Conservation (phyloP, 2,888 invertebrate species). For the Pecten maximus region DNA sequence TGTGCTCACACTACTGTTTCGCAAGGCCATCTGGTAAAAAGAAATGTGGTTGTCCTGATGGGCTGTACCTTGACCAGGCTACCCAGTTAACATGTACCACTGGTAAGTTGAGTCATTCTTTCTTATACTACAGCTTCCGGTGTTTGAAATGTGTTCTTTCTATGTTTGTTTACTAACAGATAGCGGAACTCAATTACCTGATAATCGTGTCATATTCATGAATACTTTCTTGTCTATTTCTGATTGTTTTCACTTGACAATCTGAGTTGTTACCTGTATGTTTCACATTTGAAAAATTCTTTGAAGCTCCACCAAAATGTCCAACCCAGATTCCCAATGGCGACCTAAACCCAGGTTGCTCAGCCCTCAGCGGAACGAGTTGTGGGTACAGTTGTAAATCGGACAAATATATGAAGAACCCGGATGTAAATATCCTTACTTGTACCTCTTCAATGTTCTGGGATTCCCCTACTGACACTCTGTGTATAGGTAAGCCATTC, state of each 20-base stretch:
- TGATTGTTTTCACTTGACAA: no score
- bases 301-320: neutral
- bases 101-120: neutral
- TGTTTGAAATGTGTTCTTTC: no score
- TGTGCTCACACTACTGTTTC: neutral
- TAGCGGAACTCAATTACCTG: no score
- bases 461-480: neutral
- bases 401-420: neutral
- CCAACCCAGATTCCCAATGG: neutral
- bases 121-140: no score
- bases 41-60: neutral
- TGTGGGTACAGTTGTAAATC: neutral
- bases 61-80: neutral
- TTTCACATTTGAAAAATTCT: no score
- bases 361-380: neutral
- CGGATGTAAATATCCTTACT: neutral
- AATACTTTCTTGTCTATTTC: no score
- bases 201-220: no score
- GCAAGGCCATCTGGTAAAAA: neutral
- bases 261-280: no score
- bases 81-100: neutral
- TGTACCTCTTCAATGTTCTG: neutral
- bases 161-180: no score
- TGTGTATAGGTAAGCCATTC: neutral
- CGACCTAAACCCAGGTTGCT: neutral